phyloP scores from a whole-genome alignment of 2,888 invertebrate genomes.

The Xanthorhoe designata region DNA sequence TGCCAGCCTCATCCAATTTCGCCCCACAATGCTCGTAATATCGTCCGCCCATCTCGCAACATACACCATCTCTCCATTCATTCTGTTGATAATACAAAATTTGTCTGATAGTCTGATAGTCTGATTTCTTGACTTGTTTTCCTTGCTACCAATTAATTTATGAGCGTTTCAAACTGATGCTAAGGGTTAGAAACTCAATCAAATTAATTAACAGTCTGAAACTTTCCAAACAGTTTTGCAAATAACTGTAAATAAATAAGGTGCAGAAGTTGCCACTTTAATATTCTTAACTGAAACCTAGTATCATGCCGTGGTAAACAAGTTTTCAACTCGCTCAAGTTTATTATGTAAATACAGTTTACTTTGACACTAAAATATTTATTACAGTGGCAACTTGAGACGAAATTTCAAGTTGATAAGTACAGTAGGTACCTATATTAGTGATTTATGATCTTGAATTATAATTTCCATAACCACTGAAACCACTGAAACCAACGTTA shows the following conservation, averaged over 20 bases:
- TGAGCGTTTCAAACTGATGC: not conserved
- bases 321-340: conserved; percentile 30
- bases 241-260: conserved; percentile 30
- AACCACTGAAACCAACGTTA: too few relatives aligned
- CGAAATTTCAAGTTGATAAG: conserved; percentile 2
- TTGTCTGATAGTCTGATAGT: too few relatives aligned
- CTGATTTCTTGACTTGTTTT: too few relatives aligned
- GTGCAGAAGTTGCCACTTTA: conserved; percentile 19
- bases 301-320: conserved; percentile 32
- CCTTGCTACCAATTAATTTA: too few relatives aligned
- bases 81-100: too few relatives aligned
- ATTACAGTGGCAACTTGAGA: conserved; percentile 23
- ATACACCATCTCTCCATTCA: too few relatives aligned
- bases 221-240: conserved; percentile 12
- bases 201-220: conserved; percentile 6
- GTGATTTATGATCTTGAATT: conserved; percentile 1
- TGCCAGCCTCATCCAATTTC: too few relatives aligned
- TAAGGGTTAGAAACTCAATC: not conserved
- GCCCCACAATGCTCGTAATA: too few relatives aligned
- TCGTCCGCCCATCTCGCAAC: too few relatives aligned
- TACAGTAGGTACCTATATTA: too few relatives aligned
- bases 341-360: conserved; percentile 30
- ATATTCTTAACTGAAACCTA: conserved; percentile 34
- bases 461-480: not conserved
- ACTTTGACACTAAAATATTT: conserved; percentile 32